Conservation (phyloP, 2,797 vertebrate species). For the Xenopus petersii region DNA sequence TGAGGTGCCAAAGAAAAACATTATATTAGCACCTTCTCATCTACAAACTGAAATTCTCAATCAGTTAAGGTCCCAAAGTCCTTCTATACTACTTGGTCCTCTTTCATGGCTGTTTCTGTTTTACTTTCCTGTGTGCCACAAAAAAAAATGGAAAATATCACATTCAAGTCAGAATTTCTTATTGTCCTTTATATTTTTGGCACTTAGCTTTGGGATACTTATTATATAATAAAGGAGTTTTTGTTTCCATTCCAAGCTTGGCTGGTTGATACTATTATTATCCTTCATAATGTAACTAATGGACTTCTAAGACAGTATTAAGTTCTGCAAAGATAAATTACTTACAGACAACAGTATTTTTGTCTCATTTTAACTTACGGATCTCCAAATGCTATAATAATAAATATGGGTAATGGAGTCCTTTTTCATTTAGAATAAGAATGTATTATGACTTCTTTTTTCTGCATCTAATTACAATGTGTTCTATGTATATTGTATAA, state of each 20-base stretch:
- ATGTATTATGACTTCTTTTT: slow-evolving; percentile 2
- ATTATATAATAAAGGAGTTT: slow-evolving; percentile 47
- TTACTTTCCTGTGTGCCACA: no score
- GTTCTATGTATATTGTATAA: no score
- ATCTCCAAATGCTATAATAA: slow-evolving; percentile 45
- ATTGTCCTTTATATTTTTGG: slow-evolving; percentile 47
- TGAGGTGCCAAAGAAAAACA: no score
- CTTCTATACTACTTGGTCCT: no score
- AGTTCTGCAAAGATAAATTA: slow-evolving; percentile 59
- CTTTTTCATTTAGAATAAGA: slow-evolving; percentile 9
- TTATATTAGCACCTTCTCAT: no score
- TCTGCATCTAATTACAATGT: no score
- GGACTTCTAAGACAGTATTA: slow-evolving; percentile 60
- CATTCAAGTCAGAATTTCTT: slow-evolving; percentile 42
- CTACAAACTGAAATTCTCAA: no score
- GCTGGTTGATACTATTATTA: slow-evolving; percentile 31
- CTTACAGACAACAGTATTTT: slow-evolving; percentile 56
- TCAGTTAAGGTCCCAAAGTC: no score
- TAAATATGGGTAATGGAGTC: slow-evolving; percentile 27
- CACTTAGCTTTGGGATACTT: slow-evolving; percentile 49
- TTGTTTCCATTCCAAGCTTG: slow-evolving; percentile 32
- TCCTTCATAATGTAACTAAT: slow-evolving; percentile 59
- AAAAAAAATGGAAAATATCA: slow-evolving; percentile 1
- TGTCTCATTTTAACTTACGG: slow-evolving; percentile 53
- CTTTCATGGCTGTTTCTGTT: no score